Base-by-base conservation (phyloP, 2,797 vertebrate genomes). In the Argya squamiceps region DNA sequence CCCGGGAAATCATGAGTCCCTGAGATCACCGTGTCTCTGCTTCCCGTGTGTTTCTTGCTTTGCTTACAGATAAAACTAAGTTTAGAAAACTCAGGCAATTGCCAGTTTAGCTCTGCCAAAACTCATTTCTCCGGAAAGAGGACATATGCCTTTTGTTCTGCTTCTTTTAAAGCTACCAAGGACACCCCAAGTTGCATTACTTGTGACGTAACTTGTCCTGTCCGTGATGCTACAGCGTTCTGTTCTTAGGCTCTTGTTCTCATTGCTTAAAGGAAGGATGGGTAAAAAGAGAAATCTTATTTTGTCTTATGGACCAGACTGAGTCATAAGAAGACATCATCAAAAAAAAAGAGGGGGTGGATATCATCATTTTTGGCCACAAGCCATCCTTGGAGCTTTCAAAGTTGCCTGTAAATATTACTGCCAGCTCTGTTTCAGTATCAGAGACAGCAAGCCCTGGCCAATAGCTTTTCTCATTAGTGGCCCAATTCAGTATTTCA, bases 331-430 rank as follows among this genome's bases (percentile, higher is more conserved):
- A 94, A 94, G 80, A 69, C 92, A 95, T 96, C 83, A 86, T 88
- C 94, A 71, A 91, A 96, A 93, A 94, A 93, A 92, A 86, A 46
- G 91, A 52, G 92, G 95, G 84, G 93, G 92, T 94, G 94, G 92
- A 92, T 95, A 95, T 96, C 88, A 95, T 96, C 39, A 69, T 81
- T 96, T 97, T 77, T 97, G 94, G 96, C 94, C 92, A 96, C 73
- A 88, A 96, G 93, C 92, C 91, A 96, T 89, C 95, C 91, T 81
- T 85, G 71, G 89, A 95, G 91, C 96, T 94, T 93, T 96, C 91
- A 94, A 88, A 89, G 87, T 97, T 67, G 79, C 93, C 90, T 95
- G 95, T 95, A 93, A 96, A 96, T 79, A 97, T 89, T 76, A 55
- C 77, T 90, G 83, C 81, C 87, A 74, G 73, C 74, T 96, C 93